Percentiles rank a stretch among this genome's conserved stretches.
Conservation (phyloP, 2,113 vertebrate genomes). For the Lucifuga dentata region DNA sequence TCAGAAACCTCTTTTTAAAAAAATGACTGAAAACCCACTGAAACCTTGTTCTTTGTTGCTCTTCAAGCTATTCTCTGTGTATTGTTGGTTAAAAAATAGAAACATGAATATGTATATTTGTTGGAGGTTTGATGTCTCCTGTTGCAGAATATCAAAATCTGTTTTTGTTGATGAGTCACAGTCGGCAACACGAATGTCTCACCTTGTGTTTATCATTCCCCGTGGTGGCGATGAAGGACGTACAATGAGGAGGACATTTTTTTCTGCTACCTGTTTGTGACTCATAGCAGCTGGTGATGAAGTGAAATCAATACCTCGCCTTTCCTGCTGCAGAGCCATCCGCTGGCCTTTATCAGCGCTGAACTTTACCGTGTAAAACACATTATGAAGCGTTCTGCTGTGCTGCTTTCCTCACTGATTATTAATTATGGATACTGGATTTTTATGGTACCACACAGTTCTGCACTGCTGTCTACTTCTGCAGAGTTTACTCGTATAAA, state of each 20-base stretch:
- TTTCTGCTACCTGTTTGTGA: slow-evolving; percentile 17
- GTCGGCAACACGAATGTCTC: neutral
- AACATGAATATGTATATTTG: neutral
- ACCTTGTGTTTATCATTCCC: neutral
- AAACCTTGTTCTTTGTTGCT: too few relatives aligned
- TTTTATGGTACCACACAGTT: slow-evolving; percentile 15
- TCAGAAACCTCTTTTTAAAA: too few relatives aligned
- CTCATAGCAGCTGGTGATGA: slow-evolving; percentile 19
- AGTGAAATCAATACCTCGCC: slow-evolving; percentile 31
- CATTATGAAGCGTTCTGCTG: slow-evolving; percentile 33
- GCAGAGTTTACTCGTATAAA: slow-evolving; percentile 24
- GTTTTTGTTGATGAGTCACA: neutral
- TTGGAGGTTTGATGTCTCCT: neutral
- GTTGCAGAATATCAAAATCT: slow-evolving; percentile 2
- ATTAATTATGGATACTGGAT: slow-evolving; percentile 58
- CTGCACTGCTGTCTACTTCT: slow-evolving; percentile 6
- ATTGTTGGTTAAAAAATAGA: neutral
- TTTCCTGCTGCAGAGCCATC: slow-evolving; percentile 11
- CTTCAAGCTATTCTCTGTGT: neutral
- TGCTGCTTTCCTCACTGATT: slow-evolving; percentile 43
- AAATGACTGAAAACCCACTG: too few relatives aligned
- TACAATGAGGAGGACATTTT: neutral
- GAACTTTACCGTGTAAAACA: slow-evolving; percentile 29
- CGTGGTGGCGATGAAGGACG: neutral
- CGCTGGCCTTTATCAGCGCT: slow-evolving; percentile 34